Evolutionary conservation across 2,797 vertebrate species (phyloP).

Genomic region (Poeciliopsis infans): DNA sequence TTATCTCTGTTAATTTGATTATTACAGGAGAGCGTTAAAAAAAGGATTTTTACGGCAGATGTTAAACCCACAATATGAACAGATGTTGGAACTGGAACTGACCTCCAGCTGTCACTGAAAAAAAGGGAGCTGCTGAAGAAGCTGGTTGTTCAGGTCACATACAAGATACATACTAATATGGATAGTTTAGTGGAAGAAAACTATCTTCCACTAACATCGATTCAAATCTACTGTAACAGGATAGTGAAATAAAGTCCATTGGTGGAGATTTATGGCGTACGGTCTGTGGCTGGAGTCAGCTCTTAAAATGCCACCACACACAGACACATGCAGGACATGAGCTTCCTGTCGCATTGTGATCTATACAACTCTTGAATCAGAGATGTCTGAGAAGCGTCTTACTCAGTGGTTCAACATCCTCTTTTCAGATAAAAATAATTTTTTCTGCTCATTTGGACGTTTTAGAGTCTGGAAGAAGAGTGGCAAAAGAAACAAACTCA

Average conservation of each 20-base stretch:
- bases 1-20: neutral
- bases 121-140: neutral
- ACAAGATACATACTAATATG: neutral
- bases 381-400: no score
- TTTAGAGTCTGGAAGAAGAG: neutral
- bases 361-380: no score
- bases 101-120: neutral
- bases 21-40: neutral
- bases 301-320: no score
- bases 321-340: no score
- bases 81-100: neutral
- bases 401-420: no score
- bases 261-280: no score
- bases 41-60: neutral
- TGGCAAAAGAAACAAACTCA: neutral
- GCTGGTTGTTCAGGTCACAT: neutral
- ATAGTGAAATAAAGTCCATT: no score
- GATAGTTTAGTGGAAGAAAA: neutral
- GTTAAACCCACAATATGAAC: neutral
- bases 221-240: neutral
- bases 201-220: no score
- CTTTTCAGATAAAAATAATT: no score
- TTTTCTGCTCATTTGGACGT: no score
- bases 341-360: no score
- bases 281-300: no score